phyloP scores from a whole-genome alignment of 2,113 vertebrate species.

The Oxygymnocypris stewartii region DNA sequence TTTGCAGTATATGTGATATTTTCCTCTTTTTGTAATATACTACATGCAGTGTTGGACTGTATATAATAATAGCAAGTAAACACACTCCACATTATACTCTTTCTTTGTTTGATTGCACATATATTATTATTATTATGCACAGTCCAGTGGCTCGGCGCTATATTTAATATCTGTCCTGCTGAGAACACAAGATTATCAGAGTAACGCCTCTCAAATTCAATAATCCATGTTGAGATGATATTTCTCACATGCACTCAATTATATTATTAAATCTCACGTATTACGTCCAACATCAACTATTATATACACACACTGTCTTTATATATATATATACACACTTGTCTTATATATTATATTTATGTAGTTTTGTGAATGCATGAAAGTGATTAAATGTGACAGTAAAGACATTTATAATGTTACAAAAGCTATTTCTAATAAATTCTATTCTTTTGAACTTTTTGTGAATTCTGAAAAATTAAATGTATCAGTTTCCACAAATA shows the following conservation, averaged over 20 bases:
- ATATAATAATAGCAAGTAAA: not conserved
- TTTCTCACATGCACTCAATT: not conserved
- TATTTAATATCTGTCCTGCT: constrained; percentile 14
- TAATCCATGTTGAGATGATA: not conserved
- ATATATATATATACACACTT: too few relatives aligned
- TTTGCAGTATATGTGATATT: not conserved
- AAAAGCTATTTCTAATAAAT: not conserved
- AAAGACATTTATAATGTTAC: not conserved
- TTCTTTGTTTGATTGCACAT: not conserved
- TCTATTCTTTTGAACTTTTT: too few relatives aligned
- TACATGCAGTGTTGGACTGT: not conserved
- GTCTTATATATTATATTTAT: too few relatives aligned
- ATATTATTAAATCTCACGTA: not conserved
- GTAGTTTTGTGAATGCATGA: too few relatives aligned
- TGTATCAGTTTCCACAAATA: too few relatives aligned
- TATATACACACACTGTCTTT: too few relatives aligned
- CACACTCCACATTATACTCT: not conserved
- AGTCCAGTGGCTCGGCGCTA: not conserved
- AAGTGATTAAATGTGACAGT: too few relatives aligned
- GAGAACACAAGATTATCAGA: not conserved
- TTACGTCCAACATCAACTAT: too few relatives aligned
- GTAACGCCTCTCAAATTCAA: not conserved
- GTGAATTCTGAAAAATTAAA: too few relatives aligned
- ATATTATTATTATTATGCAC: not conserved
- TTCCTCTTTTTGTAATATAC: not conserved